Evolutionary conservation across 2,113 vertebrate genomes (phyloP), one percentile per base, ranked within the genome.

Genomic region (Capreolus pygargus): DNA sequence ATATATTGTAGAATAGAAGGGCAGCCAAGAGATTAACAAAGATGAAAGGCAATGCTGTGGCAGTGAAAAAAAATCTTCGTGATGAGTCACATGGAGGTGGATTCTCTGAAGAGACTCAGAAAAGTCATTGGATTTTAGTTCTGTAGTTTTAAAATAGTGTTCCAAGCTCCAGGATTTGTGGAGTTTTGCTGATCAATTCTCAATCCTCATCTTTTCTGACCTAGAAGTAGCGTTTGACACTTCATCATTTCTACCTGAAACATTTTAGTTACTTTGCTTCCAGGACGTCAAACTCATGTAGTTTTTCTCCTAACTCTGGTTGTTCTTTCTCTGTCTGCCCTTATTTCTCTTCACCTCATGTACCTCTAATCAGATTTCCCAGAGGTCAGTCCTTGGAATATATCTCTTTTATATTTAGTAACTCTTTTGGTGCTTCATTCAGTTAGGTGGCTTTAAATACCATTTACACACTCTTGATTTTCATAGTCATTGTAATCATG

Each of bases 231-330:
- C 36, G 67, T 84, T 91, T 94, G 83, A 94, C 76, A 93, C 6
- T 88, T 70, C 50, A 92, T 76, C 74, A 92, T 82, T 88, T 96
- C 52, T 92, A 89, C 52, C 58, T 45, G 12, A 92, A 86, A 96
- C 5, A 58, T 52, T 36, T 64, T 52, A 57, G 94, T 94, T 89
- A 58, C 17, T 90, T 79, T 93, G 60, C 45, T 92, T 86, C 55
- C 16, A 86, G 58, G 52, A 89, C 27, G 89, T 79, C 54, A 81
- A 60, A 70, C 12, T 83, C 81, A 91, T 36, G n/a, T 47, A 70
- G 55, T 70, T 95, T 93, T 87, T 36, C 64, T 88, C 50, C 57
- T 76, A 92, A 82, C 33, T 96, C 23, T 88, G 55, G 2, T 36
- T 94, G 9, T 45, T 92, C n/a, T 81, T 91, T 57, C 14, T 96